Evolutionary conservation across 2,113 vertebrate genomes (phyloP), one percentile per base, ranked within the genome.

Genomic region (Poecile atricapillus): DNA sequence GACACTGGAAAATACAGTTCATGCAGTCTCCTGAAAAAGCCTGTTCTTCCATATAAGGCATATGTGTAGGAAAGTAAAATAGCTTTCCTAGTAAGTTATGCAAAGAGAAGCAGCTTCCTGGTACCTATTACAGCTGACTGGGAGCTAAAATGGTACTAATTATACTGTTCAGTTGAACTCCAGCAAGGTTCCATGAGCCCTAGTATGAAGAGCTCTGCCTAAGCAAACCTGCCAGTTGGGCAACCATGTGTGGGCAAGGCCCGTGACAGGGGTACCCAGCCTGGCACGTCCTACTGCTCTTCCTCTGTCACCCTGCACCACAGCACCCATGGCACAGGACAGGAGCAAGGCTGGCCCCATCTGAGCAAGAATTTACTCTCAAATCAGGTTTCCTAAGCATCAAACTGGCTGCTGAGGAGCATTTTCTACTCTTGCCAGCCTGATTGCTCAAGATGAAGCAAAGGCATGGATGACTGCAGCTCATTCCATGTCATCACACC

Each of bases 241-340:
- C 15, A 71, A 15, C 24, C 4, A 1, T 0, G 0, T 1, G 1
- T 24, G 25, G 37, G 41, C 28, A 69, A 35, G 28, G 35, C 23
- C 30, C 43, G 35, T 33, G 1, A 8, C 33, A 24, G 21, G 22
- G 24, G 44, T 55, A 22, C 33, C 15, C 47, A 68, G 19, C 24
- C 8, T 9, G 49, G 56, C 49, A 85, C 0, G 2, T n/a, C 8
- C 78, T 49, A 31, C 58, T 53, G 43, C 50, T 74, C n/a, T 30
- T 83, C 24, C 47, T 64, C 52, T 17, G 30, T 15, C 6, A 2
- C 41, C 21, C 49, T 43, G 43, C 37, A 35, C 25, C 44, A 12
- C 0, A 4, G 43, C 60, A 60, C 47, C 43, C 19, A 18, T 0
- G 0, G 41, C 39, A 49, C 2, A 3, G 30, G 22, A 60, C n/a